phyloP scores from a whole-genome alignment of 2,113 vertebrate genomes.

The Pelecanoides urinatrix region DNA sequence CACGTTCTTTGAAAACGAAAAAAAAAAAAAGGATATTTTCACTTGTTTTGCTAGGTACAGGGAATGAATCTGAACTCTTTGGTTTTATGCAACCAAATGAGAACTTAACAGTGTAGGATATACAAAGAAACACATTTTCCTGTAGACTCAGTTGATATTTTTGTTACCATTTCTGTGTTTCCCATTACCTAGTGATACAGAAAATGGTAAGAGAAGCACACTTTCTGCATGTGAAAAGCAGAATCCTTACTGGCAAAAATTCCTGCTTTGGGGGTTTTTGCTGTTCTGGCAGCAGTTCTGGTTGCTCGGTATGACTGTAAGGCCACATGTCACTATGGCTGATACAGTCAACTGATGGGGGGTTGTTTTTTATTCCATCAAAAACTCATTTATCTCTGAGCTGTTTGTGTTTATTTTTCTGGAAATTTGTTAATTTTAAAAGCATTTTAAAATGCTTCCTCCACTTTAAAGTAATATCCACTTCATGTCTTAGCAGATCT shows the following conservation, averaged over 20 bases:
- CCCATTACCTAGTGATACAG: background rate
- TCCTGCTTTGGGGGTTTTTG: accelerated
- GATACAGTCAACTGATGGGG: background rate
- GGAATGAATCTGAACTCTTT: background rate
- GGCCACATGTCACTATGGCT: accelerated
- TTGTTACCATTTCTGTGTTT: background rate
- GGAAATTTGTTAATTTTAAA: background rate
- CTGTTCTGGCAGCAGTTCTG: background rate
- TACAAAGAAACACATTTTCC: accelerated
- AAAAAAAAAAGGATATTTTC: background rate
- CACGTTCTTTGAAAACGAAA: background rate
- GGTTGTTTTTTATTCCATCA: background rate
- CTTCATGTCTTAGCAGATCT: background rate
- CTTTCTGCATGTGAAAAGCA: background rate
- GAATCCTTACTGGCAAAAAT: background rate
- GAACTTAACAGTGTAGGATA: background rate
- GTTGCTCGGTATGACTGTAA: background rate
- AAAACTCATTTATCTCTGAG: background rate
- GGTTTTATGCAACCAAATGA: background rate
- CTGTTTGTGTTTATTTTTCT: background rate
- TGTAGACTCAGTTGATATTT: background rate
- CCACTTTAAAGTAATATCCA: background rate
- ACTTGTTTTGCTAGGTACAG: background rate
- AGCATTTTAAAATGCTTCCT: background rate
- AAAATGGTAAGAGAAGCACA: background rate